Base-by-base conservation (phyloP, 2,888 invertebrate species). In the Trachelus tabidus region DNA sequence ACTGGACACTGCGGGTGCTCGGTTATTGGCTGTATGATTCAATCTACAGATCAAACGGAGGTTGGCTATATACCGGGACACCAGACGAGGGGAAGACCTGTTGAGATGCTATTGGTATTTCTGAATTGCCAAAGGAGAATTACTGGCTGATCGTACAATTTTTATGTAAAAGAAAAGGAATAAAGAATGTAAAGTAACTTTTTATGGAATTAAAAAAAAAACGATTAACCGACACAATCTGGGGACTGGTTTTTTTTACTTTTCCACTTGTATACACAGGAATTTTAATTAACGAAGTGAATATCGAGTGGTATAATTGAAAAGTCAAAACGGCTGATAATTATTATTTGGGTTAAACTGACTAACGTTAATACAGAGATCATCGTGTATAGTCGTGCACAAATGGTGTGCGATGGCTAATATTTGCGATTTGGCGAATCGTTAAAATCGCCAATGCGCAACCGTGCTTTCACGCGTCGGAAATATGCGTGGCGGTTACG, bases 11-110 rank as follows among this genome's bases (percentile, higher is more conserved):
- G 71, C 34, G 86, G 83, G 23, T 82, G 84, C 84, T 83, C 86
- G 83, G 86, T 87, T 87, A 87, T 87, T 87, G 87, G 86, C 83
- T 83, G 81, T 82, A 82, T 83, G 86, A 87, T 87, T 87, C 87
- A 87, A 87, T 87, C 86, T 83, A 83, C 82, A 84, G 85, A 87
- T 87, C 87, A 86, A 87, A 87, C 86, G 84, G 23, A 23, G 6
- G 23, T 56, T 23, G 56, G 23, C 23, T 56, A 23, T 56, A 3
- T 56, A 56, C 23, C 23, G 73, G 73, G 68, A 77, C 68, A 34
- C 68, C 74, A 77, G 76, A 76, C 75, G 73, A 77, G 79, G 80
- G 73, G 77, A 79, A 77, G 69, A 81, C 77, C 76, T 69, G 77
- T 76, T 78, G 81, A 79, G 75, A 77, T 56, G 69, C 77, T 31